These are phyloP conservation scores for Tetragnatha versicolor DNA, from an alignment of 1,140 invertebrate genomes.

Conservation along the genomic window DNA sequence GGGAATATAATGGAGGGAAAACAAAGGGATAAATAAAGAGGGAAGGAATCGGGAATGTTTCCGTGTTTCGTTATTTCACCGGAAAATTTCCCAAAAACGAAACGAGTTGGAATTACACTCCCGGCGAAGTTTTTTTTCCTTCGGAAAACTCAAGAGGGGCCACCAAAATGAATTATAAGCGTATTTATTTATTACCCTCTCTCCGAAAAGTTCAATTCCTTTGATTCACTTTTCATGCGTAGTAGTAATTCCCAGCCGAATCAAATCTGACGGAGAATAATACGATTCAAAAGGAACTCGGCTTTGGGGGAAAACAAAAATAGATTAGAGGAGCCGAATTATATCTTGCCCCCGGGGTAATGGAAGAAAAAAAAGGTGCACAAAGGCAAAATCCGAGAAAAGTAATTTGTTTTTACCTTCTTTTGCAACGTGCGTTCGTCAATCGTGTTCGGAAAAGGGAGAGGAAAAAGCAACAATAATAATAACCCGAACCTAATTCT, in stretches of 20 bases:
- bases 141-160: constrained; percentile 9
- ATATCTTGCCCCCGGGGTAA: not conserved
- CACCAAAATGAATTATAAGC: constrained; percentile 51
- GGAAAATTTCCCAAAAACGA: constrained; percentile 29
- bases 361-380: not conserved
- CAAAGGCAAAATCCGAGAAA: not conserved
- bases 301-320: constrained; percentile 3
- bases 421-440: not conserved
- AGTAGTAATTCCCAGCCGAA: constrained; percentile 46
- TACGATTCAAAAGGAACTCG: no score
- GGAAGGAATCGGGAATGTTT: constrained; percentile 40
- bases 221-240: constrained; percentile 46
- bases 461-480: not conserved
- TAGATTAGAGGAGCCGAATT: constrained; percentile 36
- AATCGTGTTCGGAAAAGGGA: not conserved
- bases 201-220: constrained; percentile 9
- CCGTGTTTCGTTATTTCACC: constrained; percentile 41
- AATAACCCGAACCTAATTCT: not conserved
- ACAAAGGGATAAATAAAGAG: constrained; percentile 42
- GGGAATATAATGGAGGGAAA: constrained; percentile 35
- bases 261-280: constrained; percentile 50
- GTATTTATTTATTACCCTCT: constrained; percentile 49
- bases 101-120: constrained; percentile 43
- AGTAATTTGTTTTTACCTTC: not conserved
- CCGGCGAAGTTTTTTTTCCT: no score